A percentile compares a stretch with the other conserved stretches of the same genome.
Evolutionary conservation across 2,888 invertebrate genomes (phyloP).

Genomic region (Meandrusa payeni): DNA sequence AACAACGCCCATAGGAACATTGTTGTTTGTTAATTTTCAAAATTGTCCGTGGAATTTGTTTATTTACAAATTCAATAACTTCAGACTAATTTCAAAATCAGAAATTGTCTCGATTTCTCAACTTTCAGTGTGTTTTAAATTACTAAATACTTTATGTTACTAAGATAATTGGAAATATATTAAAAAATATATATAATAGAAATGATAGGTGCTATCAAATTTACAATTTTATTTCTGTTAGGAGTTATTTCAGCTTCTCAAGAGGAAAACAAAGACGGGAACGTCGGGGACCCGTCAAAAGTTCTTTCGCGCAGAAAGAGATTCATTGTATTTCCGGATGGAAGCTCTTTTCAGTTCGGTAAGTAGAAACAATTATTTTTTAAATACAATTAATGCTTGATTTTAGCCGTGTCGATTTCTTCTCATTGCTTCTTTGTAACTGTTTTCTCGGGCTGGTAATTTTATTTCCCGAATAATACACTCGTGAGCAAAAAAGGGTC

Average conservation of each 20-base stretch:
- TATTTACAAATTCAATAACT: no score
- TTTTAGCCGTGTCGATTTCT: no score
- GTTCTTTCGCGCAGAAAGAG: constrained; percentile 74
- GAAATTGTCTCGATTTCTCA: no score
- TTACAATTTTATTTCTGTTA: constrained; percentile 11
- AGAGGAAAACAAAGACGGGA: constrained; percentile 8
- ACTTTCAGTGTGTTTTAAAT: no score
- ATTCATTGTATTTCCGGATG: constrained; percentile 80
- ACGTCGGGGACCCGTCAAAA: constrained; percentile 21
- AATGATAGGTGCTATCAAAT: constrained; percentile 9
- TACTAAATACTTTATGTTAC: no score
- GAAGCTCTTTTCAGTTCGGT: constrained; percentile 82
- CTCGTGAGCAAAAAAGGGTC: no score
- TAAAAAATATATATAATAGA: not conserved
- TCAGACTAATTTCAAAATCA: no score
- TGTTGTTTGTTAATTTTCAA: constrained; percentile 12
- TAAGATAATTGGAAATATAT: not conserved
- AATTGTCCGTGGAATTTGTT: not conserved
- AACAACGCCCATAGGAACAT: constrained; percentile 1
- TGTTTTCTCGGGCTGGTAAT: no score
- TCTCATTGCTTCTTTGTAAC: no score
- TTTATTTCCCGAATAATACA: no score
- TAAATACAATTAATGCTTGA: not conserved
- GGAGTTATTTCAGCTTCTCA: constrained; percentile 14
- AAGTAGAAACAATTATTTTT: constrained; percentile 28